Evolutionary conservation across 1,140 invertebrate genomes (phyloP).

Genomic region (Pseudobourletiella spinata): DNA sequence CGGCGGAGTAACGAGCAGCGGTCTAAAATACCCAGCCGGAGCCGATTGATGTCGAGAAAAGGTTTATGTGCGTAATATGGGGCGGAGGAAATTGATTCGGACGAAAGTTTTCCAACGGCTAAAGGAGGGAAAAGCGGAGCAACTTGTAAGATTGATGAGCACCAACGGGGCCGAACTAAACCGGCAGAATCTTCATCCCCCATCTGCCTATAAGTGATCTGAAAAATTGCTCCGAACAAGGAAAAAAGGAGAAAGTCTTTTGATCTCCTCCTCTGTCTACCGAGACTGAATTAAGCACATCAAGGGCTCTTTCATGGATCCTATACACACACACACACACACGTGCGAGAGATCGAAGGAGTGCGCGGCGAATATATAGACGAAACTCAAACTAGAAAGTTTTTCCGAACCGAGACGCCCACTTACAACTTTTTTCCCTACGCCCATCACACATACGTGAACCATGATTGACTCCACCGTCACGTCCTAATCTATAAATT

Average conservation of each 20-base stretch:
- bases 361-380: no score
- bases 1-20: no score
- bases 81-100: no score
- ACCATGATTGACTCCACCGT: neutral
- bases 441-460: neutral
- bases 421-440: neutral
- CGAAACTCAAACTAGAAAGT: neutral
- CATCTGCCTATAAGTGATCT: conserved; percentile 6
- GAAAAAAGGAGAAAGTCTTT: neutral
- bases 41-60: no score
- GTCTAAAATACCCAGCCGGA: no score
- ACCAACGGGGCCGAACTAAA: conserved; percentile 4
- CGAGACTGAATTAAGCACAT: neutral
- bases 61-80: no score
- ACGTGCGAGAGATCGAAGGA: neutral
- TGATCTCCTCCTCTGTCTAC: neutral
- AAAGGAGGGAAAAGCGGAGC: no score
- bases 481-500: neutral
- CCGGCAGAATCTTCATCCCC: neutral
- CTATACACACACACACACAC: neutral
- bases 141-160: conserved; percentile 2
- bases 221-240: neutral
- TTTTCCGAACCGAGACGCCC: neutral
- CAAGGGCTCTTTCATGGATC: conserved; percentile 2
- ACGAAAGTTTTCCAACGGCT: no score